Base-by-base conservation (phyloP, 1,140 invertebrate species). In the Gryon sp. region DNA sequence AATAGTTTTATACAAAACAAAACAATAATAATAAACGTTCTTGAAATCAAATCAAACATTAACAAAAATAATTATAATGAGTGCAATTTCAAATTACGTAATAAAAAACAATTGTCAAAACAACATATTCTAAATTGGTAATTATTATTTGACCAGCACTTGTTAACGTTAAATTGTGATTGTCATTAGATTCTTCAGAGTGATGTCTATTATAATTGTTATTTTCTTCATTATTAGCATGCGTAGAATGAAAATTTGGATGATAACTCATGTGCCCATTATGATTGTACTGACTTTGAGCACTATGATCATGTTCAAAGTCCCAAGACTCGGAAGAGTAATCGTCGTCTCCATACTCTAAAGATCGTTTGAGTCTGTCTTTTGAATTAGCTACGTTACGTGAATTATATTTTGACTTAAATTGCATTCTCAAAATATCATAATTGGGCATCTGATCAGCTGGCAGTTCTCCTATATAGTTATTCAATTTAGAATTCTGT, bases 401-500 rank as follows among this genome's bases (percentile, higher is more conserved):
- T 4, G 4, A 6, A 3, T 63, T 45, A 24, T 40, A 12, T n/a
- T 24, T 38, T 4, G 32, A 12, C 32, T 11, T 34, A 2, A 11
- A 5, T 34, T 34, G 9, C 11, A 12, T 34, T 16, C 11, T 28
- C 2, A 20, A 2, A 20, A 66, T 43, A n/a, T 66, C 45, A 41
- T 40, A 22, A 85, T 80, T 48, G 82, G 80, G 3, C 81, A 90
- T 85, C 12, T 88, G 80, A 0, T 90, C 90, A 4, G 94, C 90
- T 2, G 94, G 94, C 6, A 93, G 88, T 80, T 95, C 93, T 0
- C 93, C 94, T 62, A 89, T 90, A 75, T 92, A 95, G 14, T 92
- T 92, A 1, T 90, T 92, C 75, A 93, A 93, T 79, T 95, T 93
- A 3, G 93, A 93, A 2, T 90, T 91, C 66, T 90, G 91, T 6